A percentile compares a stretch with the other conserved stretches of the same genome.
phyloP scores from a whole-genome alignment of 2,797 vertebrate species.

The Tadarida brasiliensis region DNA sequence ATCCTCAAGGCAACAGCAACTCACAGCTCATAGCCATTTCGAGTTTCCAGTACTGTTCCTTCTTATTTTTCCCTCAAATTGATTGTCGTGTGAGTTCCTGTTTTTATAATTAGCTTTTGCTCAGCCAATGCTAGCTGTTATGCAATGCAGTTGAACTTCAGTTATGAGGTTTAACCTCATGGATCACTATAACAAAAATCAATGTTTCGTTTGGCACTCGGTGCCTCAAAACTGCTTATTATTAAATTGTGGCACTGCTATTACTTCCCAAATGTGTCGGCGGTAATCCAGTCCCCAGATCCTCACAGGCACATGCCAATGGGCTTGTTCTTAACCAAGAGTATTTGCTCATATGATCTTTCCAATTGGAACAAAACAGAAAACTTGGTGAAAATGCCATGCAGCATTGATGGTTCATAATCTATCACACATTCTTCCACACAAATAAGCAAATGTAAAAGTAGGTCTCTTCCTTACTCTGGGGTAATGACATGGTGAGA shows the following conservation, averaged over 20 bases:
- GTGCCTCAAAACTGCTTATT: constrained; percentile 50
- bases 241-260: constrained; percentile 29
- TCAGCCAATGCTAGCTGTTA: neutral
- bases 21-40: neutral
- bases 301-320: neutral
- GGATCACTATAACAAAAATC: constrained; percentile 43
- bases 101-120: constrained; percentile 42
- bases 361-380: neutral
- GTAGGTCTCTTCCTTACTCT: neutral
- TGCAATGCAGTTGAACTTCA: neutral
- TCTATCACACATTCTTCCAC: neutral
- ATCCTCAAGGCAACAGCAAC: neutral
- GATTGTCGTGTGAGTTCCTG: neutral
- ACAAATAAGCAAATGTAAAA: constrained; percentile 36
- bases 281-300: constrained; percentile 29
- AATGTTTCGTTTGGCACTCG: constrained; percentile 57
- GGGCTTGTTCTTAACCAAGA: constrained; percentile 31
- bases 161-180: neutral
- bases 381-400: neutral
- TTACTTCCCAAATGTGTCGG: constrained; percentile 39
- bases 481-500: neutral
- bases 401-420: neutral
- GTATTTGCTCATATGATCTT: neutral
- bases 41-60: neutral
- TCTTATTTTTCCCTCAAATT: neutral